Base-by-base conservation (phyloP, 2,888 invertebrate genomes). In the Drosophila tripunctata region DNA sequence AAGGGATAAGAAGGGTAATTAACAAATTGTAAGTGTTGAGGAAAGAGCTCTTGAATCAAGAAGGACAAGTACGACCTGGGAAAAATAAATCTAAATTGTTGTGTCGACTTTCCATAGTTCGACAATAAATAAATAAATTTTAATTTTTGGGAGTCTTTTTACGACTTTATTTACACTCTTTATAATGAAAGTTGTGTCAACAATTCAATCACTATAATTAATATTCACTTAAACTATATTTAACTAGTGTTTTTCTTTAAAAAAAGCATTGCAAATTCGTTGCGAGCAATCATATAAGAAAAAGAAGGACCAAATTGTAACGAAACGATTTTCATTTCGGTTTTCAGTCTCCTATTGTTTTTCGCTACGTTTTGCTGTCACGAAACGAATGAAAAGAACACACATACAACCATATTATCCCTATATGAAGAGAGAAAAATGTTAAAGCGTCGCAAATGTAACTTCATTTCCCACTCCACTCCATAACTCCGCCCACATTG, bases 311-410 rank as follows among this genome's bases (percentile, higher is more conserved):
- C 52, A 31, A 6, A 17, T 12, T 2, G 27, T 41, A 52, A 21
- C 22, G 51, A 57, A 70, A 50, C 71, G 61, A 50, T 69, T 57
- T 55, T 62, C 55, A 48, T 63, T 62, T 6, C 56, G 47, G 44
- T 57, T 45, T 66, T 54, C 6, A 27, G 58, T 52, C 38, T 67
- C 70, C 44, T 55, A 64, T 58, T 67, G 61, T 66, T 71, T 69
- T 56, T 35, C 14, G 50, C 55, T 70, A 57, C 60, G 54, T 68
- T 72, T 66, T 58, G 65, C 64, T 67, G 85, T 85, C 82, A 85
- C 85, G 75, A 78, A 71, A 64, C 58, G 41, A 68, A 72, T 52
- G 45, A 48, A 67, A 60, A 55, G 64, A 47, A 81, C 63, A 58
- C 40, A 57, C 50, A 44, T 44, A 52, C 45, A 54, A 22, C 38